Conservation (phyloP, 2,888 invertebrate species). For the Exephanes ischioxanthus region DNA sequence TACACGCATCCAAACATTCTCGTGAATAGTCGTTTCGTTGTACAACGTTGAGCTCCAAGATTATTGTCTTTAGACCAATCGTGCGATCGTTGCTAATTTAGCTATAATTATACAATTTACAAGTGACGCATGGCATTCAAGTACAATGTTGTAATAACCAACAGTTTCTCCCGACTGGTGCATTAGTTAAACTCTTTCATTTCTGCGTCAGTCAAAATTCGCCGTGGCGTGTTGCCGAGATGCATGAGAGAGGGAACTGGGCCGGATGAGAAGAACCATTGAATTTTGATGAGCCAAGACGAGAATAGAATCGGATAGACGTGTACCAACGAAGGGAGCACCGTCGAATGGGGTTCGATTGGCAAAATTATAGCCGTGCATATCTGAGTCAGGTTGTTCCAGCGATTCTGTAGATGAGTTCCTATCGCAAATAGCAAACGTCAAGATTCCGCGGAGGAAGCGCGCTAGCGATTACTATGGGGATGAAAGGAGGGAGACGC, state of each 20-base stretch:
- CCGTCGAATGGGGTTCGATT: no score
- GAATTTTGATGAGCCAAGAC: background rate
- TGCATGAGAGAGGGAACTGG: background rate
- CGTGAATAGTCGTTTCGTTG: background rate
- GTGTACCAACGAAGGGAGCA: background rate
- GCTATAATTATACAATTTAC: no score
- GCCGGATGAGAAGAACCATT: background rate
- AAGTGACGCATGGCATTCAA: background rate
- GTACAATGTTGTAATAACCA: background rate
- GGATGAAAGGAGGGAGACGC: background rate
- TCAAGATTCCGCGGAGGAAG: background rate
- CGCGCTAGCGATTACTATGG: no score
- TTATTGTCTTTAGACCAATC: background rate
- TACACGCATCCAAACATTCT: constrained; percentile 26
- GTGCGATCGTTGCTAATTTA: no score
- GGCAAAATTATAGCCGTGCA: no score
- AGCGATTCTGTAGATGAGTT: background rate
- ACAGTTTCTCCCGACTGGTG: background rate
- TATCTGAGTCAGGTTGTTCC: constrained; percentile 22
- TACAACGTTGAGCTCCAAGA: background rate
- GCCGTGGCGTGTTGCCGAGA: background rate
- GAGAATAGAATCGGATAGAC: background rate
- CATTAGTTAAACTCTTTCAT: background rate
- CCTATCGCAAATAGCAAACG: constrained; percentile 26
- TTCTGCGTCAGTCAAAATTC: background rate